Evolutionary conservation across 2,113 vertebrate species (phyloP), one percentile per base, ranked within the genome.

Genomic region (Python bivittatus): DNA sequence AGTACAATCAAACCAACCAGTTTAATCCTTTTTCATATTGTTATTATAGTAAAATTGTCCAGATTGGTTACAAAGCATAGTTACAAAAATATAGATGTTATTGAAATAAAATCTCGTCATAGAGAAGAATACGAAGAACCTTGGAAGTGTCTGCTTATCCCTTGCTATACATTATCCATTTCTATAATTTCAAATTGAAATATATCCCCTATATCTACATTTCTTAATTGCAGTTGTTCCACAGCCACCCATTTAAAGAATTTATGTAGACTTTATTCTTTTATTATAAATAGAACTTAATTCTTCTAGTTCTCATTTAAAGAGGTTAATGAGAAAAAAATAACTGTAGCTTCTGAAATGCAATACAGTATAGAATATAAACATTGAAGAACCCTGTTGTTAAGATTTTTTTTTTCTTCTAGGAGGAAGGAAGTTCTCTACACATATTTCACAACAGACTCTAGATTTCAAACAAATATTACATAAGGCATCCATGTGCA

Each of bases 381-480:
- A 96, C 96, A 95, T 91, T 88, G 93, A 96, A 96, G 94, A 96
- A 95, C 96, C 95, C 97, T 95, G 97, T 93, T 95, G 96, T 93
- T 97, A 96, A 93, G 91, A 95, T 97, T 92, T 95, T 97, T 89
- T 60, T 64, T 94, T 96, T 89, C 95, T 96, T 92, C 95, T 93
- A 97, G 96, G 96, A 96, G 95, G 96, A 96, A 96, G 96, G 96
- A 97, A 97, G 96, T 95, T 96, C 95, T 95, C 95, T 92, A 95
- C 94, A 95, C 96, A 96, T 95, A 95, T 96, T 96, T 96, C 96
- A 96, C 95, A 95, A 96, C 95, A 96, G 96, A 96, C 95, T 97
- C 95, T 94, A 92, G 95, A 96, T 97, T 97, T 96, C 96, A 96
- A 96, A 97, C 96, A 97, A 92, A 96, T 96, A 95, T 96, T 96